phyloP scores from a whole-genome alignment of 2,888 invertebrate species.

The Macrosiphum euphorbiae region DNA sequence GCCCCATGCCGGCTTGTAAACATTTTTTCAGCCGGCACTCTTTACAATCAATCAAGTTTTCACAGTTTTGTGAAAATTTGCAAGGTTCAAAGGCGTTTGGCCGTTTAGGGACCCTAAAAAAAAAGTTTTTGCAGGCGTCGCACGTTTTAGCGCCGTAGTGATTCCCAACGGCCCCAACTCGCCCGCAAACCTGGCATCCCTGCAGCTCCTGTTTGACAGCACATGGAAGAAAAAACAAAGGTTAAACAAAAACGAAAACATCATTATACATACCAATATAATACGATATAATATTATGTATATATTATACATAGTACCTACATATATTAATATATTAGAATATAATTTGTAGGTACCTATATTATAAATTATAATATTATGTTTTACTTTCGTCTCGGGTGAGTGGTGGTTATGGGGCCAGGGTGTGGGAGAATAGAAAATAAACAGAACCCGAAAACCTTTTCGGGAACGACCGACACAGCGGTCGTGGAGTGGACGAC shows the following conservation, averaged over 20 bases:
- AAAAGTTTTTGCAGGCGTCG: too few relatives aligned
- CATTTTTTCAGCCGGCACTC: slow-evolving; percentile 98
- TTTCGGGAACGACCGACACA: slow-evolving; percentile 20
- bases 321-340: too few relatives aligned
- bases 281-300: too few relatives aligned
- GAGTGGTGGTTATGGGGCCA: neutral
- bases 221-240: neutral
- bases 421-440: slow-evolving; percentile 26
- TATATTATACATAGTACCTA: too few relatives aligned
- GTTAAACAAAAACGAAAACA: slow-evolving; percentile 6
- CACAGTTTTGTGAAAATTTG: too few relatives aligned
- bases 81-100: too few relatives aligned
- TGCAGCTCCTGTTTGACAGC: slow-evolving; percentile 57
- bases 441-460: slow-evolving; percentile 61
- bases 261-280: neutral
- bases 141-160: too few relatives aligned
- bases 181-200: too few relatives aligned
- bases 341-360: neutral
- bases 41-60: slow-evolving; percentile 99
- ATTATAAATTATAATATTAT: neutral
- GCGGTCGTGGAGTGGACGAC: slow-evolving; percentile 10
- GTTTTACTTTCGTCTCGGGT: neutral
- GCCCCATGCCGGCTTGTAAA: slow-evolving; percentile 99
- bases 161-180: slow-evolving; percentile 50
- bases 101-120: too few relatives aligned